A percentile compares a stretch with the other conserved stretches of the same genome.
These are phyloP conservation scores for Megamerina dolium DNA, from an alignment of 2,888 invertebrate species.

Conservation along the genomic window DNA sequence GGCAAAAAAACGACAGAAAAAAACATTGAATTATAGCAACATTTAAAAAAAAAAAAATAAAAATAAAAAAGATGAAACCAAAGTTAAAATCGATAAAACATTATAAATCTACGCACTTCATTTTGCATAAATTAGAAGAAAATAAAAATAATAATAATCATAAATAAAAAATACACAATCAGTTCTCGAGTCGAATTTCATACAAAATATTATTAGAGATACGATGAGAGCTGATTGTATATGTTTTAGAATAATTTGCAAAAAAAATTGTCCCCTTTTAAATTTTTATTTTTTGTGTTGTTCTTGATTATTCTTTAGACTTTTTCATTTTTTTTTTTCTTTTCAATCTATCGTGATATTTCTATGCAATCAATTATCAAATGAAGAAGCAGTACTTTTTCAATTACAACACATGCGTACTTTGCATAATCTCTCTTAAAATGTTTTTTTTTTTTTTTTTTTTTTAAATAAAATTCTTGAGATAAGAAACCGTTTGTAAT, in stretches of 20 bases:
- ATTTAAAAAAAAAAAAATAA: constrained; percentile 16
- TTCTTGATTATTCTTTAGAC: constrained; percentile 19
- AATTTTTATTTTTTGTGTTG: too few relatives aligned
- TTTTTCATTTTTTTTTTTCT: constrained; percentile 15
- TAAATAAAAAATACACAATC: too few relatives aligned
- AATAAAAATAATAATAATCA: not conserved
- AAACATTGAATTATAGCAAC: too few relatives aligned
- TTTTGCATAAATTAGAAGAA: constrained; percentile 15
- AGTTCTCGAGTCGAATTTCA: too few relatives aligned
- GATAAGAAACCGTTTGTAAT: too few relatives aligned
- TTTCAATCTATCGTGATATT: constrained; percentile 22
- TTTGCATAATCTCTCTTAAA: too few relatives aligned
- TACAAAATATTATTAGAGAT: constrained; percentile 1
- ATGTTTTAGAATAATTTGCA: constrained; percentile 15
- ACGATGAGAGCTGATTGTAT: constrained; percentile 11
- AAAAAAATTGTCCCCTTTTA: too few relatives aligned
- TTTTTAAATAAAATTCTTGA: too few relatives aligned
- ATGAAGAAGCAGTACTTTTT: too few relatives aligned
- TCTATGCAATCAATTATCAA: constrained; percentile 26
- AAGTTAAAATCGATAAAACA: constrained; percentile 10
- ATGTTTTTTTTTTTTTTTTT: too few relatives aligned
- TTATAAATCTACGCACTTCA: constrained; percentile 31
- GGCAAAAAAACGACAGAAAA: constrained; percentile 13
- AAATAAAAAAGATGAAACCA: constrained; percentile 11
- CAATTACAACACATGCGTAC: too few relatives aligned